Base-by-base conservation (phyloP, 2,797 vertebrate species). In the Ptychobarbus kaznakovi region DNA sequence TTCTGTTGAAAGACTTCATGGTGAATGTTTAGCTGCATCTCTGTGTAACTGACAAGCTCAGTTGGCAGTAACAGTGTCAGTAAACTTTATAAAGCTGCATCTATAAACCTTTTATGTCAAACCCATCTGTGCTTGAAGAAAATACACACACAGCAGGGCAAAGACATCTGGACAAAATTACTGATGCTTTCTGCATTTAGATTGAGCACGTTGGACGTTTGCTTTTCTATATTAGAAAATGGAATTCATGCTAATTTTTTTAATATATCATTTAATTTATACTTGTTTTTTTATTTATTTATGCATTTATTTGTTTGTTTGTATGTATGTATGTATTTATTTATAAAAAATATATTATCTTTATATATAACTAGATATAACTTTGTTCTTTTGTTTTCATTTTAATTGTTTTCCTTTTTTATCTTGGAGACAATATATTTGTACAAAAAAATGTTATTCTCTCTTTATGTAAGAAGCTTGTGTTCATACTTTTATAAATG, bases 31-130 rank as follows among this genome's bases (percentile, higher is more conserved):
- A 63, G 65, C 73, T 68, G 46, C 38, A 20, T 69, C 28, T 75
- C 51, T 68, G 63, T 80, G 40, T 88, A 83, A 84, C 69, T 82
- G 86, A 81, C 82, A 82, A 22, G 38, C 56, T 44, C 53, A 42
- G 72, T n/a, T 66, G 51, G 35, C 69, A 72, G 66, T 20, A 53
- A 80, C 40, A 70, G 61, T 72, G 53, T 81, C 80, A 61, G 28
- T 51, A 44, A 25, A 70, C 32, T 80, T 74, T 32, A 73, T 76
- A 81, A 85, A 85, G 42, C 6, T 63, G 44, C 12, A 1, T 56
- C 53, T 56, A 65, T 66, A 68, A 69, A 69, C 80, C 28, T 74
- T 83, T 63, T 46, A 84, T 51, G 56, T 77, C 38, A 75, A 81
- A 75, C 32, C 74, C 42, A 38, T 56, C 69, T 73, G 20, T 35